Conservation (phyloP, 1,140 invertebrate species). For the Drosophila kanapiae region DNA sequence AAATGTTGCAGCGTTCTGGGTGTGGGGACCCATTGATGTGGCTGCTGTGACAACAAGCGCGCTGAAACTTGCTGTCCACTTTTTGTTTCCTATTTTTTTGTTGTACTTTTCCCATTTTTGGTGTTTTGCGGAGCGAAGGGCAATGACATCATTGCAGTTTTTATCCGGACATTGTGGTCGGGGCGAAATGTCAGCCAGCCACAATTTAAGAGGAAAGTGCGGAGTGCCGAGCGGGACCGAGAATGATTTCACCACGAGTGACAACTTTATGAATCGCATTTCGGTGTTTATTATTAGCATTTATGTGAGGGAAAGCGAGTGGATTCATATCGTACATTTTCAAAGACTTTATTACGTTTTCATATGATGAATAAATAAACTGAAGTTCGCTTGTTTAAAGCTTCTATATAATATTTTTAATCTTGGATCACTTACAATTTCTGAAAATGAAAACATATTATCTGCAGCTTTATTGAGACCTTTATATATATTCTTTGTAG, state of each 20-base stretch:
- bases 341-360: not conserved
- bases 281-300: constrained; percentile 33
- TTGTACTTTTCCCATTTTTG: not conserved
- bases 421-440: too few relatives aligned
- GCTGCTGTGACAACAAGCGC: constrained; percentile 68
- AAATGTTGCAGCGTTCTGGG: constrained; percentile 50
- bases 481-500: not conserved
- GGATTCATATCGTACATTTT: not conserved
- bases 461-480: not conserved
- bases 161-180: constrained; percentile 47
- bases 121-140: constrained; percentile 23
- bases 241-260: constrained; percentile 18
- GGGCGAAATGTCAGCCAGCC: constrained; percentile 26
- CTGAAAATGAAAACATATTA: not conserved
- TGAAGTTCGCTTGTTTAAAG: too few relatives aligned
- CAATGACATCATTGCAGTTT: constrained; percentile 71
- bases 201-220: constrained; percentile 24
- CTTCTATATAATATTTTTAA: too few relatives aligned
- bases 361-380: too few relatives aligned
- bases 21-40: constrained; percentile 74
- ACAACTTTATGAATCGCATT: constrained; percentile 43
- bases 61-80: constrained; percentile 57
- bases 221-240: not conserved
- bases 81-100: constrained; percentile 7
- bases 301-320: not conserved